A percentile compares a stretch with the other conserved stretches of the same genome.
phyloP scores from a whole-genome alignment of 2,797 vertebrate genomes.

The Myotis daubentonii region DNA sequence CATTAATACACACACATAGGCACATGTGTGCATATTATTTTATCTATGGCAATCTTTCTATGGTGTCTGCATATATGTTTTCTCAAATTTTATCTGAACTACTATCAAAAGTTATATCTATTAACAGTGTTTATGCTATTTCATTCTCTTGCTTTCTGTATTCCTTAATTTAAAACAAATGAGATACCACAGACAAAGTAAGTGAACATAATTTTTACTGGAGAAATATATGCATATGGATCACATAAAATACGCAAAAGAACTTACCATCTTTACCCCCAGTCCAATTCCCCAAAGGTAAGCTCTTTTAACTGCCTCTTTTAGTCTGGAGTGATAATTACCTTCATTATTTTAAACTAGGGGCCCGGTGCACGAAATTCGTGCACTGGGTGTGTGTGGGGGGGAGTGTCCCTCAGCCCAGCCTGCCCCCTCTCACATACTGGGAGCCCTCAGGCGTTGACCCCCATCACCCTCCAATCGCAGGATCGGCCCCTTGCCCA shows the following conservation, averaged over 20 bases:
- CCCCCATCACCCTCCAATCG: no score
- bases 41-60: background rate
- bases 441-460: no score
- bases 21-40: background rate
- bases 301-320: background rate
- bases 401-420: no score
- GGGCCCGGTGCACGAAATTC: no score
- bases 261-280: background rate
- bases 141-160: background rate
- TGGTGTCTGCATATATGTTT: background rate
- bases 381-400: no score
- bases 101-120: background rate
- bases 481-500: no score
- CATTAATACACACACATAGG: background rate
- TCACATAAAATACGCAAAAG: background rate
- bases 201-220: background rate
- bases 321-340: background rate
- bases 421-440: no score
- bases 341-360: background rate
- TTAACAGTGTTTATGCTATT: background rate
- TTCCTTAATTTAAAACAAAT: constrained; percentile 10
- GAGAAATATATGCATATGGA: background rate
- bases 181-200: background rate
- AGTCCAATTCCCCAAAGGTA: background rate
- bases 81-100: background rate